A percentile compares a stretch with the other conserved stretches of the same genome.
phyloP scores from a whole-genome alignment of 2,113 vertebrate genomes.

The Mesembrinibis cayennensis region DNA sequence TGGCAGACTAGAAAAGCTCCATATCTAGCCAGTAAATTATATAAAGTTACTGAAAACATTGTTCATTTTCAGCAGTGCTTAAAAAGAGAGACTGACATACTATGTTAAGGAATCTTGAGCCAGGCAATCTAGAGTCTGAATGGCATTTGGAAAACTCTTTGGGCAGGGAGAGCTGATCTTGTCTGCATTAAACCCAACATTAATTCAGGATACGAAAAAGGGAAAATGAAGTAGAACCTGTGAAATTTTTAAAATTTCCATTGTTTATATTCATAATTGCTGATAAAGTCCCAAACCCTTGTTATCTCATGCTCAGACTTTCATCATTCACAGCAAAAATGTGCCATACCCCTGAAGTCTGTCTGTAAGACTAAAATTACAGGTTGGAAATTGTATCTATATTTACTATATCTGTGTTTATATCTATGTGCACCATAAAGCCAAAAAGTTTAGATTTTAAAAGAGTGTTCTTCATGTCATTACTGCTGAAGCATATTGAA shows the following conservation, averaged over 20 bases:
- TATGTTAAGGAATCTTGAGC: not conserved
- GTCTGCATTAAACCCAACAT: not conserved
- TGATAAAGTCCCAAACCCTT: not conserved
- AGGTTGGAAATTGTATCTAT: not conserved
- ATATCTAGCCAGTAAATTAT: not conserved
- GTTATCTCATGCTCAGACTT: not conserved
- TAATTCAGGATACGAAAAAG: not conserved
- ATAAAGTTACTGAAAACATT: not conserved
- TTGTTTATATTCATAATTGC: not conserved
- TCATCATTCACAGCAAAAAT: not conserved
- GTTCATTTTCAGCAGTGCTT: not conserved
- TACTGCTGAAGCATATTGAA: not conserved
- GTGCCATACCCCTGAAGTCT: not conserved
- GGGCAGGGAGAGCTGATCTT: not conserved
- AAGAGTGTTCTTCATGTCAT: not conserved
- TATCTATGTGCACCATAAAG: not conserved
- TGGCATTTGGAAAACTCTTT: not conserved
- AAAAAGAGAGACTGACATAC: not conserved
- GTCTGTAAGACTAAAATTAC: not conserved
- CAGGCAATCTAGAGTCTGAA: not conserved
- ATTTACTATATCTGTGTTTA: not conserved
- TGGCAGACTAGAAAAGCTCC: not conserved
- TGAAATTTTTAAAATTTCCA: not conserved
- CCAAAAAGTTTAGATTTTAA: not conserved
- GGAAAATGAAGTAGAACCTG: not conserved